These are phyloP conservation scores for Labrus mixtus DNA, from an alignment of 2,113 vertebrate genomes.

Conservation along the genomic window DNA sequence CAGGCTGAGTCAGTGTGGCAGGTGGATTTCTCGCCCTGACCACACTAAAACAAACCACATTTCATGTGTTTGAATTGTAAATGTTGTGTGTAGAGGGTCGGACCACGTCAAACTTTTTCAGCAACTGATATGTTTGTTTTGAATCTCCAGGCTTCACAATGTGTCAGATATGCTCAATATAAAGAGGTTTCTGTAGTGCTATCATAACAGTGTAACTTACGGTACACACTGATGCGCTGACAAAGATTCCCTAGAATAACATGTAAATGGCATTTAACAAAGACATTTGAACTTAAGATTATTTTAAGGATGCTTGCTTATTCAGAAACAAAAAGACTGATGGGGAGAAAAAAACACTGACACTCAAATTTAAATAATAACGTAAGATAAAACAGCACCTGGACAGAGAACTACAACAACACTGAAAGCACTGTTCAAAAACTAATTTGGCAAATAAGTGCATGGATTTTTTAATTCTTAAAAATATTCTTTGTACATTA, in stretches of 20 bases:
- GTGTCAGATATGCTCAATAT: conserved; percentile 22
- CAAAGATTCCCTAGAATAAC: conserved; percentile 23
- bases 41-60: conserved; percentile 55
- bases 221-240: conserved; percentile 15
- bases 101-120: conserved; percentile 17
- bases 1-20: conserved; percentile 52
- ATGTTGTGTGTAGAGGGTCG: background rate
- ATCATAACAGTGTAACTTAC: conserved; percentile 1
- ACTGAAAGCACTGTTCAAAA: conserved; percentile 71
- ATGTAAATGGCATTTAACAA: conserved; percentile 11
- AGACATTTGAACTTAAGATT: background rate
- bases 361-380: conserved; percentile 75
- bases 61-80: conserved; percentile 56
- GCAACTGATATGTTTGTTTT: conserved; percentile 22
- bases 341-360: conserved; percentile 8
- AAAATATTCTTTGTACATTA: conserved; percentile 20
- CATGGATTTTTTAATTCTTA: conserved; percentile 67
- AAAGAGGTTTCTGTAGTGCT: conserved; percentile 21
- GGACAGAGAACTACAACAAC: conserved; percentile 51
- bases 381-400: conserved; percentile 67
- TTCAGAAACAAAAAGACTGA: conserved; percentile 1
- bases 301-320: conserved; percentile 42
- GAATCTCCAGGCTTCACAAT: conserved; percentile 28
- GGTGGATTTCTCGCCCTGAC: conserved; percentile 63
- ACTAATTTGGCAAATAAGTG: conserved; percentile 75